Evolutionary conservation across 2,888 invertebrate genomes (phyloP), one percentile per base, ranked within the genome.

Genomic region (Falcaria lacertinaria): DNA sequence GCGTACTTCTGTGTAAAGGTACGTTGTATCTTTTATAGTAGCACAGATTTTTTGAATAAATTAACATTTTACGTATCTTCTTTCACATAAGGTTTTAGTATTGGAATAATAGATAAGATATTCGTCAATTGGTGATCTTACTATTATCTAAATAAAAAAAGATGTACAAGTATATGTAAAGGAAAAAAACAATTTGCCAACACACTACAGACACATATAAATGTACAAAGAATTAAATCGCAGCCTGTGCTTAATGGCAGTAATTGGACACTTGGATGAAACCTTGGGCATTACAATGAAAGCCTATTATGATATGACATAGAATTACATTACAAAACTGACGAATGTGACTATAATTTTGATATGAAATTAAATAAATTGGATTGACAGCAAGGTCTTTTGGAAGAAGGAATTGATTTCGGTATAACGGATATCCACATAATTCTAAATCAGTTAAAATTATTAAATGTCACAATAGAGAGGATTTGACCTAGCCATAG

Each of bases 181-280:
- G 16, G 8, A 22, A 4, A 25, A 14, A 25, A 13, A 13, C 22
- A 37, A 67, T 69, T 70, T 65, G 63, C 52, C 58, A 52, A 48
- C 55, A 64, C n/a, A n/a, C n/a, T n/a, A n/a, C n/a, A n/a, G n/a
- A n/a, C 57, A 70, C 65, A 58, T 63, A 61, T 60, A 59, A 57
- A 63, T 59, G 62, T 69, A 73, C 73, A 74, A 79, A 75, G 70
- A 66, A 64, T 59, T 55, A 59, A 69, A 67, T 67, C 65, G 64
- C 60, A 63, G 57, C 76, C 80, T 78, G 77, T 70, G 66, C 53
- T 45, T 49, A 51, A 57, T 60, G 65, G 60, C 65, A 69, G 51
- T 70, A 74, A 74, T 69, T 64, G 63, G 57, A 60, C 59, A 61
- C 54, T 69, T 64, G 28, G 28, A 11, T 11, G 57, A 61, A 57